Percentiles rank a stretch among this genome's conserved stretches.
Evolutionary conservation across 2,888 invertebrate species (phyloP).

Genomic region (Monopis laevigella): DNA sequence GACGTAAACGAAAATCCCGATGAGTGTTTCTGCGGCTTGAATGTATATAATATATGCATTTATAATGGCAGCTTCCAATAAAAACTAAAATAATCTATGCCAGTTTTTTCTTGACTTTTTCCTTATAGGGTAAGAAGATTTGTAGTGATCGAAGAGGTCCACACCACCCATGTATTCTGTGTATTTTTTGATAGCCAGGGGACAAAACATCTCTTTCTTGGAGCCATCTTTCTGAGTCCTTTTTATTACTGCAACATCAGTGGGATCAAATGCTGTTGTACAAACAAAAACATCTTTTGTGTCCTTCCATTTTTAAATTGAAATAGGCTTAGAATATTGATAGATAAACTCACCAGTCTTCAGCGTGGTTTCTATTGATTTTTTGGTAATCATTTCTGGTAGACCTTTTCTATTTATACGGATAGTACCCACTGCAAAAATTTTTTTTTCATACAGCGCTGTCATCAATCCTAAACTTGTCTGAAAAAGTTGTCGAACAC

Average conservation of each 20-base stretch:
- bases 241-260: background rate
- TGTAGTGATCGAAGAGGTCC: no score
- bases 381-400: conserved; percentile 8
- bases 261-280: conserved; percentile 8
- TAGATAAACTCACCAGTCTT: conserved; percentile 9
- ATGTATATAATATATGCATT: conserved; percentile 11
- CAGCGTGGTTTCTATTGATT: conserved; percentile 1
- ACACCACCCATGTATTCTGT: conserved; percentile 16
- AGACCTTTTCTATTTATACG: conserved; percentile 10
- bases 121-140: conserved; percentile 15
- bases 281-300: conserved; percentile 8
- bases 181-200: conserved; percentile 15
- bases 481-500: conserved; percentile 12
- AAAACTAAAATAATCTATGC: no score
- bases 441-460: conserved; percentile 9
- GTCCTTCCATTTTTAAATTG: conserved; percentile 13
- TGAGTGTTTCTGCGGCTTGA: conserved; percentile 14
- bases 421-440: conserved; percentile 11
- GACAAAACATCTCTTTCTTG: conserved; percentile 14
- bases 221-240: conserved; percentile 5
- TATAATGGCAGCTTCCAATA: no score
- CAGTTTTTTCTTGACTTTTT: conserved; percentile 14
- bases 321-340: background rate
- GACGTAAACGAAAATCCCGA: no score
- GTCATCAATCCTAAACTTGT: conserved; percentile 4